phyloP scores from a whole-genome alignment of 2,888 invertebrate species.

The Oscheius myriophilus region DNA sequence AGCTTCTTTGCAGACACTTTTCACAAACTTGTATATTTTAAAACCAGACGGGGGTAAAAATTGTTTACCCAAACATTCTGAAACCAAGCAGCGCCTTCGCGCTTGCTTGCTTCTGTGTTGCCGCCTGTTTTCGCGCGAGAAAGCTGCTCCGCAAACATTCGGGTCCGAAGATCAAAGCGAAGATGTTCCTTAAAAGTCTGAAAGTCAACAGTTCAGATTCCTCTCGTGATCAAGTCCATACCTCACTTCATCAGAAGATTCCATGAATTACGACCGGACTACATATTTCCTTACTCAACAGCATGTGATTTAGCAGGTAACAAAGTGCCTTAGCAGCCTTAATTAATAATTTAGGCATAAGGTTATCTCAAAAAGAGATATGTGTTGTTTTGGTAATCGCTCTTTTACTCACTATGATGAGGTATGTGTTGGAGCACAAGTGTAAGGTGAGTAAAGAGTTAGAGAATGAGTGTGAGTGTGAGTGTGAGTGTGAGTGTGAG shows the following conservation, averaged over 20 bases:
- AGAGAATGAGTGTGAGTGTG: background rate
- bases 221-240: constrained; percentile 46
- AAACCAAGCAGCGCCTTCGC: too few relatives aligned
- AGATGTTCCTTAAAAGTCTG: background rate
- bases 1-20: too few relatives aligned
- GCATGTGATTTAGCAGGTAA: constrained; percentile 45
- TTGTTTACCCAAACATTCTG: too few relatives aligned
- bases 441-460: constrained; percentile 28
- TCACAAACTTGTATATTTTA: too few relatives aligned
- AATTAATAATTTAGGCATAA: constrained; percentile 23
- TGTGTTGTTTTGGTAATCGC: constrained; percentile 43
- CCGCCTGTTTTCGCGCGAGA: too few relatives aligned
- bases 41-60: too few relatives aligned
- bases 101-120: too few relatives aligned
- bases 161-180: background rate
- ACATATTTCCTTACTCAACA: constrained; percentile 50
- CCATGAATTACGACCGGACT: constrained; percentile 55
- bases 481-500: too few relatives aligned
- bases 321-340: background rate
- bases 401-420: constrained; percentile 46
- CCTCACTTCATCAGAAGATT: constrained; percentile 50
- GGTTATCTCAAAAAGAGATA: constrained; percentile 37
- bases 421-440: constrained; percentile 43
- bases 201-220: constrained; percentile 33
- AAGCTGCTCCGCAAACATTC: background rate